Percentiles rank a stretch among this genome's conserved stretches.
Evolutionary conservation across 2,888 invertebrate genomes (phyloP).

Genomic region (Anticlea derivata): DNA sequence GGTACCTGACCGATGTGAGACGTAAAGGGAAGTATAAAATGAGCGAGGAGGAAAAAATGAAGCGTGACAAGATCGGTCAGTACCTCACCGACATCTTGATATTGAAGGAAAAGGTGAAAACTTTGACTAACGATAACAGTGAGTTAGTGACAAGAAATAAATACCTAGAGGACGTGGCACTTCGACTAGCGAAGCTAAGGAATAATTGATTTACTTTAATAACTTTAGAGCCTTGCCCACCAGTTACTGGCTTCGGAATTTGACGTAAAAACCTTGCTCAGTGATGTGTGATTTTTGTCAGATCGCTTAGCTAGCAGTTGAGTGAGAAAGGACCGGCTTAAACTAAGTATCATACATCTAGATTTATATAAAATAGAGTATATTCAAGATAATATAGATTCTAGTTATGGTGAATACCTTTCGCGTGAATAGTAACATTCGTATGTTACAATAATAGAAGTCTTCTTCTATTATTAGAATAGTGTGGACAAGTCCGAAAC

Average conservation of each 20-base stretch:
- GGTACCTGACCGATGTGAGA: conserved; percentile 45
- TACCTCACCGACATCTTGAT: conserved; percentile 35
- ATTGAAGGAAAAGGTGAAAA: conserved; percentile 37
- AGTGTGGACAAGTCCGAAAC: background rate
- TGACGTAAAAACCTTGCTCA: background rate
- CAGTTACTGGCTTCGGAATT: background rate
- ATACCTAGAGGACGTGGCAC: conserved; percentile 34
- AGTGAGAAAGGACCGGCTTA: conserved; percentile 2
- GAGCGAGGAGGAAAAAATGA: conserved; percentile 38
- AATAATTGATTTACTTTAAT: conserved; percentile 13
- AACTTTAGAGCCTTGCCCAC: background rate
- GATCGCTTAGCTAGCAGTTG: background rate
- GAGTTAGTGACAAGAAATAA: conserved; percentile 35
- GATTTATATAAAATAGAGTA: conserved; percentile 17
- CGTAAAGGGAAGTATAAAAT: conserved; percentile 37
- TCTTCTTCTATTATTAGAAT: background rate
- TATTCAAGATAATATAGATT: conserved; percentile 11
- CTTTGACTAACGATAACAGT: conserved; percentile 34
- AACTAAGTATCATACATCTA: conserved; percentile 21
- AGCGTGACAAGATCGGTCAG: conserved; percentile 36
- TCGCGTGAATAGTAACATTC: background rate
- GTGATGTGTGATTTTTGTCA: background rate
- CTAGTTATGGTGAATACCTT: conserved; percentile 2
- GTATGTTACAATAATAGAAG: background rate
- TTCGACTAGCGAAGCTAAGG: conserved; percentile 32